Conservation (phyloP, 1,140 invertebrate species). For the Olivierus martensii region DNA sequence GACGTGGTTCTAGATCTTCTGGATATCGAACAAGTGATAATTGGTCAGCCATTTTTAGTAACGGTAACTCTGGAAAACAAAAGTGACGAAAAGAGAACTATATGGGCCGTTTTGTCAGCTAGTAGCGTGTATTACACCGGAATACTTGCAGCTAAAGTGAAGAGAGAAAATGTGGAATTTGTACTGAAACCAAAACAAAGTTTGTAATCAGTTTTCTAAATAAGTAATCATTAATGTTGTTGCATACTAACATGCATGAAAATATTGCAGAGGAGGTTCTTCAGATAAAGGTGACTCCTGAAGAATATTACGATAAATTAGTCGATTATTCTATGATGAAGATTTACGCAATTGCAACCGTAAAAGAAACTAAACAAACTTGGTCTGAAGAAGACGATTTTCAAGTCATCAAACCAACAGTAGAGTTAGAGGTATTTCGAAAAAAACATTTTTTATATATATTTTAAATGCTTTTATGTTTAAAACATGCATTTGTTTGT, state of each 20-base stretch:
- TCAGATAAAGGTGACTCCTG: constrained; percentile 52
- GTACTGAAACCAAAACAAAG: constrained; percentile 18
- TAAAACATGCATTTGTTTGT: too few relatives aligned
- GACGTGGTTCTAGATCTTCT: constrained; percentile 71
- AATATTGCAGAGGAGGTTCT: constrained; percentile 46
- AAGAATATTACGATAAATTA: constrained; percentile 62
- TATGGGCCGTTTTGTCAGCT: constrained; percentile 47
- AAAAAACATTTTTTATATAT: too few relatives aligned
- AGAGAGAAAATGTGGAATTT: constrained; percentile 41
- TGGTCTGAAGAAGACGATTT: constrained; percentile 85
- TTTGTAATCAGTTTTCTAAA: too few relatives aligned
- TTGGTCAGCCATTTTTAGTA: constrained; percentile 56
- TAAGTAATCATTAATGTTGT: too few relatives aligned
- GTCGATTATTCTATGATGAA: constrained; percentile 70
- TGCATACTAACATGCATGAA: too few relatives aligned
- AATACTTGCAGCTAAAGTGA: constrained; percentile 48
- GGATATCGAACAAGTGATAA: constrained; percentile 65
- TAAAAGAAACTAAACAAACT: constrained; percentile 68
- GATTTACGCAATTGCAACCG: constrained; percentile 61
- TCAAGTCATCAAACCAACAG: constrained; percentile 69
- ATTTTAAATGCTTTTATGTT: too few relatives aligned
- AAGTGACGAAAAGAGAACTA: constrained; percentile 42
- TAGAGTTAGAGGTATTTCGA: constrained; percentile 55
- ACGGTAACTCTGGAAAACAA: constrained; percentile 18
- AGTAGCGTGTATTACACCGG: constrained; percentile 64